Evolutionary conservation across 2,113 vertebrate species (phyloP).

Genomic region (Silurus asotus): DNA sequence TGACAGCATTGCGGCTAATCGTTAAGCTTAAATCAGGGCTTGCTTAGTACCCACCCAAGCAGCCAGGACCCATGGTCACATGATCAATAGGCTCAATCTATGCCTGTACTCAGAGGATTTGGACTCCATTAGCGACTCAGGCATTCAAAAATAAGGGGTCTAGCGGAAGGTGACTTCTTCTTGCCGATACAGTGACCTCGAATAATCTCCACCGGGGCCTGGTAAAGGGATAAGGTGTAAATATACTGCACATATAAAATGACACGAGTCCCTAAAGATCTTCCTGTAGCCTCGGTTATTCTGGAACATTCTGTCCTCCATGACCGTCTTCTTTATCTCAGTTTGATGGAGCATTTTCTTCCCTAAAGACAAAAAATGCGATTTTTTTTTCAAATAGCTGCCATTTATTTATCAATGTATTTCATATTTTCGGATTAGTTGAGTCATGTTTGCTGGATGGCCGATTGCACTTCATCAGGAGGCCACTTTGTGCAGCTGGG

Average conservation of each 20-base stretch:
- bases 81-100: neutral
- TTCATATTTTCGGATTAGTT: neutral
- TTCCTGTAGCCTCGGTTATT: neutral
- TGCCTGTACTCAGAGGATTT: neutral
- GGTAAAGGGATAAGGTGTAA: neutral
- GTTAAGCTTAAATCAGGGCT: neutral
- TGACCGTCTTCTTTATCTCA: neutral
- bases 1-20: neutral
- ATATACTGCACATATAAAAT: neutral
- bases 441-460: neutral
- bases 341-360: neutral
- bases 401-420: neutral
- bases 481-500: too few species aligned
- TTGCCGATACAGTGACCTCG: neutral
- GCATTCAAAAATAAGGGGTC: neutral
- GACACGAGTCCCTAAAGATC: conserved; percentile 4
- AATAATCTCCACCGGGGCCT: neutral
- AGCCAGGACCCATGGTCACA: neutral
- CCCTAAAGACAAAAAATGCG: neutral
- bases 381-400: neutral
- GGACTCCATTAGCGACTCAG: neutral
- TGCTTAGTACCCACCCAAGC: neutral
- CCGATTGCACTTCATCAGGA: neutral
- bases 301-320: neutral
- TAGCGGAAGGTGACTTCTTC: neutral